Evolutionary conservation across 2,797 vertebrate genomes (phyloP).

Genomic region (Ptychadena robeensis): DNA sequence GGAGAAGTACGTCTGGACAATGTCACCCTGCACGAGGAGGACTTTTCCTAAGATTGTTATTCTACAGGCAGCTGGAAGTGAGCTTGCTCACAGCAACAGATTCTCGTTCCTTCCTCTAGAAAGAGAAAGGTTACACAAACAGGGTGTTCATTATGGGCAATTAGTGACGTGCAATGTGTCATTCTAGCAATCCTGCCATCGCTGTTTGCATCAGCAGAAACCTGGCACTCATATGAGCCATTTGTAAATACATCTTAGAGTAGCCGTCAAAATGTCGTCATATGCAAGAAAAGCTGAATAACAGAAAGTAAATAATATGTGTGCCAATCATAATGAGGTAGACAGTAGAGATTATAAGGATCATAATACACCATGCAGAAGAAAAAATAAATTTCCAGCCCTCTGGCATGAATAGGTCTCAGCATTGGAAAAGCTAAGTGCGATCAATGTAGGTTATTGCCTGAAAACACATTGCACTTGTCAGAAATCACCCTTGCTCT

Average conservation of each 20-base stretch:
- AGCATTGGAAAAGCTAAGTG: not conserved
- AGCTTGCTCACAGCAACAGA: not conserved
- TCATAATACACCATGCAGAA: not conserved
- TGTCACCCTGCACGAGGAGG: not conserved
- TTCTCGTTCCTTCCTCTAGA: not conserved
- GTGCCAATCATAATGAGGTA: not conserved
- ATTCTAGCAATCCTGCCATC: not conserved
- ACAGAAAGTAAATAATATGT: not conserved
- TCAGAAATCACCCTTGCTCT: not conserved
- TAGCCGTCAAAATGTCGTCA: not conserved
- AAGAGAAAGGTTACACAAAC: slow-evolving; percentile 29
- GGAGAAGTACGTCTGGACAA: not conserved
- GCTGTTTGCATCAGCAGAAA: not conserved
- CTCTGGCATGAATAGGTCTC: not conserved
- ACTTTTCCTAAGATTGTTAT: slow-evolving; percentile 42
- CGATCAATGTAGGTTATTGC: not conserved
- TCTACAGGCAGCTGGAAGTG: slow-evolving; percentile 6
- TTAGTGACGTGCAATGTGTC: slow-evolving; percentile 7
- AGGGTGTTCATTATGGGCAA: slow-evolving; percentile 13
- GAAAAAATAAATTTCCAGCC: not conserved
- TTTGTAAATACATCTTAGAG: not conserved
- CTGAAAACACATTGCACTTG: not conserved
- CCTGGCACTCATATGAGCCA: not conserved
- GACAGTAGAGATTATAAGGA: not conserved
- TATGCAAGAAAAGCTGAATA: not conserved